Conservation (phyloP, 2,113 vertebrate species). For the Aegypius monachus region DNA sequence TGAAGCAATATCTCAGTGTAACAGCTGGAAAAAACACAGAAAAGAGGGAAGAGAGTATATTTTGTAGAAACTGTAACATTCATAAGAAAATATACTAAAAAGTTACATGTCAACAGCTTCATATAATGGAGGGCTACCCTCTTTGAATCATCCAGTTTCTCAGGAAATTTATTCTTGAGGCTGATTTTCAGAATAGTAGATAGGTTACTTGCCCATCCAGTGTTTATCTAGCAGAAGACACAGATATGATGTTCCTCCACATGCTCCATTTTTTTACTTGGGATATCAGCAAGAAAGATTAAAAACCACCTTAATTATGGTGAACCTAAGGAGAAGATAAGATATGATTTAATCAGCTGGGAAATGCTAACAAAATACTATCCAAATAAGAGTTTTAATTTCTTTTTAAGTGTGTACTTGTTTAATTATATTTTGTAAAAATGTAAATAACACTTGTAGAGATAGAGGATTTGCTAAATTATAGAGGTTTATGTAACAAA, state of each 20-base stretch:
- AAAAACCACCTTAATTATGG: background rate
- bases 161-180: background rate
- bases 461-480: background rate
- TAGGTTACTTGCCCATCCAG: background rate
- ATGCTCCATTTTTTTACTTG: background rate
- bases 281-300: background rate
- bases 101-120: background rate
- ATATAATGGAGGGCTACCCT: background rate
- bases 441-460: background rate
- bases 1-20: background rate
- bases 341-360: background rate
- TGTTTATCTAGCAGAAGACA: background rate
- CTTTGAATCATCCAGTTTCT: background rate
- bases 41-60: background rate
- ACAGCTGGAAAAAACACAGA: background rate
- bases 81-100: background rate
- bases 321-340: background rate
- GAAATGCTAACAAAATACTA: background rate
- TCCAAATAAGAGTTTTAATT: background rate
- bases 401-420: background rate
- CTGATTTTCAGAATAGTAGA: background rate
- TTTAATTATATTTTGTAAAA: background rate
- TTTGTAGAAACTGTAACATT: background rate
- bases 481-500: background rate
- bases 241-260: background rate